These are phyloP conservation scores for Steromphala cineraria DNA, from an alignment of 2,888 invertebrate genomes.

Conservation along the genomic window DNA sequence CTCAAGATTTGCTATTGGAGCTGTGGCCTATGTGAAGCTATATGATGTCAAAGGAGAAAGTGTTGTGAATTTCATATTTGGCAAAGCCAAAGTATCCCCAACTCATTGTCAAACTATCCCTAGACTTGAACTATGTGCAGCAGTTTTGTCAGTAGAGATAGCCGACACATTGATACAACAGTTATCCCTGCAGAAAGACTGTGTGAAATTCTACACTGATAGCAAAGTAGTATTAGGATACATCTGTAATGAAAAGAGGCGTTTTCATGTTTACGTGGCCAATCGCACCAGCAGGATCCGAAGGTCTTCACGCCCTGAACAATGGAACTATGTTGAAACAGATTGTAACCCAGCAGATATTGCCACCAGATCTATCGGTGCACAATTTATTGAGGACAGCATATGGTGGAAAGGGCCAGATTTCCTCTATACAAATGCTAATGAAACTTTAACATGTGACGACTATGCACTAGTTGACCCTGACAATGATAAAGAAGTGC, in stretches of 20 bases:
- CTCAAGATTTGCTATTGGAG: slow-evolving; percentile 30
- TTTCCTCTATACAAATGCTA: no score
- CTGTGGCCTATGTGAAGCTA: slow-evolving; percentile 22
- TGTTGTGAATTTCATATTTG: not conserved
- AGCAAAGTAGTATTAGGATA: slow-evolving; percentile 36
- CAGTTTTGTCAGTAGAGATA: slow-evolving; percentile 29
- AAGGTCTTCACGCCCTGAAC: no score
- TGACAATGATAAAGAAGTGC: no score
- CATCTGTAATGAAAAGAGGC: slow-evolving; percentile 24
- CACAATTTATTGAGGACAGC: no score
- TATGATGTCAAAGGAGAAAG: not conserved
- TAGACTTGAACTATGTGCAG: slow-evolving; percentile 34
- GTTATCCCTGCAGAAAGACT: not conserved
- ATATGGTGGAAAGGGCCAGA: no score
- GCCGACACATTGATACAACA: slow-evolving; percentile 6
- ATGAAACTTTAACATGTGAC: no score
- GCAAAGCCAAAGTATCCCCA: slow-evolving; percentile 23
- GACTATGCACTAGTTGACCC: no score
- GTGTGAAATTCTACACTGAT: slow-evolving; percentile 31
- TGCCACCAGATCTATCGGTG: not conserved
- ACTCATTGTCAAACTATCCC: slow-evolving; percentile 30
- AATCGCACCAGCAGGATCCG: slow-evolving; percentile 32
- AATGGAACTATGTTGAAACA: no score
- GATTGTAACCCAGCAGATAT: no score
- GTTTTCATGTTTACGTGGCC: slow-evolving; percentile 33